Conservation (phyloP, 2,797 vertebrate genomes). For the Neosilurus hyrtlii region DNA sequence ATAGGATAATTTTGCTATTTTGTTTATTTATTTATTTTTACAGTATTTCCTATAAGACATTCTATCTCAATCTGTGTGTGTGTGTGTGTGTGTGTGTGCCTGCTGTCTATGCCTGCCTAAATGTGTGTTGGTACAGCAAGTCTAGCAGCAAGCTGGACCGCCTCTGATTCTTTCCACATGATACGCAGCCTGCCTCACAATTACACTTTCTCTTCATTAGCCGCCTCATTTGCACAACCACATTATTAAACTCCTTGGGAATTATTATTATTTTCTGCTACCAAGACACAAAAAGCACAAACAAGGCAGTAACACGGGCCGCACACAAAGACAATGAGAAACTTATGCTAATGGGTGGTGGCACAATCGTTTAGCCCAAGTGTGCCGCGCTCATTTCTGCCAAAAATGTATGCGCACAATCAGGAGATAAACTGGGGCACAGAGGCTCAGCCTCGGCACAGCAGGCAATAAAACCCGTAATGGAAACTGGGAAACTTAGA, state of each 20-base stretch:
- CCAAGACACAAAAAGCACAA: conserved; percentile 33
- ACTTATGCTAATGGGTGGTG: conserved; percentile 47
- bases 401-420: conserved; percentile 33
- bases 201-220: conserved; percentile 49
- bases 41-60: neutral
- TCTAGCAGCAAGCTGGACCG: conserved; percentile 15
- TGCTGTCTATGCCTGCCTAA: neutral
- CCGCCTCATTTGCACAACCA: conserved; percentile 45
- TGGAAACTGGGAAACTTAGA: conserved; percentile 11
- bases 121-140: conserved; percentile 13
- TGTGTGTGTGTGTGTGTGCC: conserved; percentile 24
- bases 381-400: conserved; percentile 9
- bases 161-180: conserved; percentile 44
- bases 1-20: neutral
- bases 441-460: conserved; percentile 22
- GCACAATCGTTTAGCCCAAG: conserved; percentile 38
- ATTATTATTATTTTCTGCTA: conserved; percentile 54
- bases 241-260: conserved; percentile 46
- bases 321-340: conserved; percentile 43
- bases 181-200: conserved; percentile 46
- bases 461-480: conserved; percentile 18
- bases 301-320: conserved; percentile 30
- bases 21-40: conserved; percentile 46
- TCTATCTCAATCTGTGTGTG: neutral
- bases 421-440: conserved; percentile 40